These are phyloP conservation scores for Picus viridis DNA, from an alignment of 2,797 vertebrate species.

Conservation along the genomic window DNA sequence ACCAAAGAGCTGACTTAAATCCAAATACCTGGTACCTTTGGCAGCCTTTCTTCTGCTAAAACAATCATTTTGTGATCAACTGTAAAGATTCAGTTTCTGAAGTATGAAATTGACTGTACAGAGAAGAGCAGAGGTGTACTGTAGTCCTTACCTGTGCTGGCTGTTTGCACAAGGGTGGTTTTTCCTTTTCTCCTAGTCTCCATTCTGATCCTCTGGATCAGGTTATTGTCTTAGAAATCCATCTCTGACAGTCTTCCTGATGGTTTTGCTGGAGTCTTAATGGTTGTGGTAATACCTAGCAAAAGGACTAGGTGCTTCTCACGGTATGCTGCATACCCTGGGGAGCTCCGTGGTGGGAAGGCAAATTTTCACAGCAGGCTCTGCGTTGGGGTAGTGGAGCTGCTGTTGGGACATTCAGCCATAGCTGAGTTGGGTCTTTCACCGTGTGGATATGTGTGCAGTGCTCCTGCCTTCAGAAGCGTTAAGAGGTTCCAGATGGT, in stretches of 20 bases:
- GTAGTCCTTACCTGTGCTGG: neutral
- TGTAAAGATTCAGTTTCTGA: neutral
- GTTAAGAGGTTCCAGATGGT: neutral
- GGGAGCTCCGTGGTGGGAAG: neutral
- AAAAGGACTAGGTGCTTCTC: neutral
- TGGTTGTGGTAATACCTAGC: neutral
- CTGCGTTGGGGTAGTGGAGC: neutral
- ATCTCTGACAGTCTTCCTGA: neutral
- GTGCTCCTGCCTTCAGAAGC: neutral
- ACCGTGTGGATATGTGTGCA: neutral
- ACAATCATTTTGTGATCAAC: neutral
- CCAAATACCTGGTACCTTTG: neutral
- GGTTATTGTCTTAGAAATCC: neutral
- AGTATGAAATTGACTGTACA: neutral
- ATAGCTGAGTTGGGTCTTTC: neutral
- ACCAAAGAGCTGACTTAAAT: neutral
- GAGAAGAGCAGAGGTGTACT: neutral
- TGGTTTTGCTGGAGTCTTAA: neutral
- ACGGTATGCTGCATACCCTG: fast-evolving
- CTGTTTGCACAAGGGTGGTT: neutral
- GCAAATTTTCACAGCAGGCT: neutral
- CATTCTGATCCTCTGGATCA: neutral
- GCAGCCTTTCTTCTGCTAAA: slow-evolving; percentile 1
- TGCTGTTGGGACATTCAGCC: neutral
- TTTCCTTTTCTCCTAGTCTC: neutral